These are phyloP conservation scores for Spheniscus mendiculus DNA, from an alignment of 2,113 vertebrate genomes.

Conservation along the genomic window DNA sequence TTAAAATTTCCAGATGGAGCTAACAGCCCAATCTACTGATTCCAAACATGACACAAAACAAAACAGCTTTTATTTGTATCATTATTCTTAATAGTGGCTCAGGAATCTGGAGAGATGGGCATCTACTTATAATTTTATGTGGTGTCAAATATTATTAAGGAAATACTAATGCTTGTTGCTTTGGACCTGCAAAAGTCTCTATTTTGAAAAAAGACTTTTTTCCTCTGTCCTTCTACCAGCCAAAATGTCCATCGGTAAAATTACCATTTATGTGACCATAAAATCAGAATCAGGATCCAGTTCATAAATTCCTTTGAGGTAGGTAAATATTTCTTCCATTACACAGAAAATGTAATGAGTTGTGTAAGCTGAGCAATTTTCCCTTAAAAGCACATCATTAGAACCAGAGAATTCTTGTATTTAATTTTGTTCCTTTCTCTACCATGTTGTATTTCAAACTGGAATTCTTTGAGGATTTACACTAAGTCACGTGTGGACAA, in stretches of 20 bases:
- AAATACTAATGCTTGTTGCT: background rate
- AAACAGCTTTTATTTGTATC: background rate
- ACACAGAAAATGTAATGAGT: background rate
- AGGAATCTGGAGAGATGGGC: background rate
- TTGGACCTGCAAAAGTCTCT: background rate
- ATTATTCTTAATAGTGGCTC: background rate
- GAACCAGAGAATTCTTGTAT: background rate
- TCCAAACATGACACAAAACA: background rate
- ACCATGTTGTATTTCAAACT: background rate
- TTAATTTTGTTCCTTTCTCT: background rate
- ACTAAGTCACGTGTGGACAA: background rate
- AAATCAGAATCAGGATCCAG: background rate
- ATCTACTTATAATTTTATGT: background rate
- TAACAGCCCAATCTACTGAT: background rate
- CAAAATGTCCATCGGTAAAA: background rate
- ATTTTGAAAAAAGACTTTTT: background rate
- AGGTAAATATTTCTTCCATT: constrained; percentile 4
- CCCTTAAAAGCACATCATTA: background rate
- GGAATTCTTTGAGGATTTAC: background rate
- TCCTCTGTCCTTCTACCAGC: background rate
- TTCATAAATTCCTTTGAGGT: background rate
- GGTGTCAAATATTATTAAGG: background rate
- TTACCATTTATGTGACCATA: background rate
- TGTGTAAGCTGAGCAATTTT: background rate
- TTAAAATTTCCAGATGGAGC: background rate